Evolutionary conservation across 1,140 invertebrate species (phyloP).

Genomic region (Caenorhabditis tropicalis): DNA sequence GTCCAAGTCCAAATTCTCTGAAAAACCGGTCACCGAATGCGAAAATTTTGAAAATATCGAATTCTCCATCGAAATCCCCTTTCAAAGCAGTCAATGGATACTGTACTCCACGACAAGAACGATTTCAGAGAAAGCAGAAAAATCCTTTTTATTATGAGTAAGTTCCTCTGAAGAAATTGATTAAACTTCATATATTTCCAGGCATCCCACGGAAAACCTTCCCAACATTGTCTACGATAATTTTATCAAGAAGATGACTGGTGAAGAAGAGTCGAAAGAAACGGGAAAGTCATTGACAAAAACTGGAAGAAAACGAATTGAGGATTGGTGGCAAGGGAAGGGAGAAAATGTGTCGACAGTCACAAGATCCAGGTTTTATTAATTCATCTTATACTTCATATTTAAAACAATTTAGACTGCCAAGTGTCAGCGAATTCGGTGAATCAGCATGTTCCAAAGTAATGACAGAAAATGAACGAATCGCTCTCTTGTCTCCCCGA

Average conservation of each 20-base stretch:
- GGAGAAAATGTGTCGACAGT: slow-evolving; percentile 7
- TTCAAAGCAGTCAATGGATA: not conserved
- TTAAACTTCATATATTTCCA: not conserved
- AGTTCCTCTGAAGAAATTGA: too few species aligned
- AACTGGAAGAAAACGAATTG: slow-evolving; percentile 12
- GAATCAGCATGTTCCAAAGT: slow-evolving; percentile 16
- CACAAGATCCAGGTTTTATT: not conserved
- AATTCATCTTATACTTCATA: too few species aligned
- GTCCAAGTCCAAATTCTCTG: not conserved
- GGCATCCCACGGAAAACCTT: not conserved
- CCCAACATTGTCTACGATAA: not conserved
- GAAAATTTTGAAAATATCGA: not conserved
- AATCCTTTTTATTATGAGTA: not conserved
- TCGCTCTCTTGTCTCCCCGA: not conserved
- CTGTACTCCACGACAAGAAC: not conserved
- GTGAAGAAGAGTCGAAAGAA: not conserved
- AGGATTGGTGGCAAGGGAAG: slow-evolving; percentile 4
- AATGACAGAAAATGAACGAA: not conserved
- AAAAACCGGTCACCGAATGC: not conserved
- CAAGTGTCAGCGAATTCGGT: slow-evolving; percentile 16
- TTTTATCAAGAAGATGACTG: not conserved
- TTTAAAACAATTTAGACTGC: too few species aligned
- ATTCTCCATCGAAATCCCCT: not conserved
- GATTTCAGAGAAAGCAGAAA: not conserved
- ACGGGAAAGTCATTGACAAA: not conserved